Evolutionary conservation across 2,797 vertebrate species (phyloP), one percentile per base, ranked within the genome.

Genomic region (Sebastiscus tertius): DNA sequence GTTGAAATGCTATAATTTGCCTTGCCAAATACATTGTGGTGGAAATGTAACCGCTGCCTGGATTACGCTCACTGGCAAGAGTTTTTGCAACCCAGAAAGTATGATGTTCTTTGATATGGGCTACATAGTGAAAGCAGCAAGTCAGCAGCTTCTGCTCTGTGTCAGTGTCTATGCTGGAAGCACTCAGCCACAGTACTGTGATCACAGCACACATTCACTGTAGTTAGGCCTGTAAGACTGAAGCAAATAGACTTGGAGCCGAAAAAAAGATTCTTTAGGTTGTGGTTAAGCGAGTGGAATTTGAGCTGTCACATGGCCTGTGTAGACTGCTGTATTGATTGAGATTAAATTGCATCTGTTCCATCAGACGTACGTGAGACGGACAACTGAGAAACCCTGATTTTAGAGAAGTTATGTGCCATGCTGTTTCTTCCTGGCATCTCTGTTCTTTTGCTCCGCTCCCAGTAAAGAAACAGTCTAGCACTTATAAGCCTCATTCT

Each of bases 1-100:
- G 67, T 61, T 27, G 6, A 81, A 84, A 61, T 60, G 71, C 59
- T 29, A 1, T 69, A 68, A 85, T 85, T 81, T 78, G 68, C 26
- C 27, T 69, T 71, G 82, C 49, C 65, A 75, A 76, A 71, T 73
- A 34, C 9, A 1, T 81, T 79, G 68, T 77, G 61, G 73, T 54
- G 46, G 52, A 66, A 70, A 60, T 13, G 10, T 49, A 61, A 65
- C 76, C 36, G 39, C 39, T 60, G 62, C 46, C 58, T 49, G 46
- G 61, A 72, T 81, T 82, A 63, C 5, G 1, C 63, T 77, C 7
- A 3, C 67, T 46, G 56, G 59, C 29, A 73, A 34, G 29, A 4
- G 8, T 66, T 56, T 75, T 72, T 77, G 13, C 67, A 60, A 39
- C 66, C 22, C 31, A 66, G 33, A 66, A 70, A 80, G 58, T 74